phyloP scores from a whole-genome alignment of 2,888 invertebrate genomes.

The Noctuana brunneofusca region DNA sequence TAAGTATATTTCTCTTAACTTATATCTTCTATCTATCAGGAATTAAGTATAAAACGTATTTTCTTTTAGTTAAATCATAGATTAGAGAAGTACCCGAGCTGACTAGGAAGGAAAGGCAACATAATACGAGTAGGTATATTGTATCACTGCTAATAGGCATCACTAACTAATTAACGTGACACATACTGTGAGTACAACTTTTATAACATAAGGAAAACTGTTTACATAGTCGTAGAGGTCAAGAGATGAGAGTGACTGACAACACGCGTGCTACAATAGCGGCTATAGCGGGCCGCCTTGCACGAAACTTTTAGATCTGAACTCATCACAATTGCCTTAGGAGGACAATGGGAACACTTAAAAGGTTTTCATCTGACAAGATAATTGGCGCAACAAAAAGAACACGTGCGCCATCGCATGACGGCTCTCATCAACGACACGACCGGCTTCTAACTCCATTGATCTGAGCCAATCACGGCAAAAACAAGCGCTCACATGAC shows the following conservation, averaged over 20 bases:
- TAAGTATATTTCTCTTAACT: too few relatives aligned
- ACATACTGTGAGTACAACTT: conserved; percentile 10
- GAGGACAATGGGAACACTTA: conserved; percentile 56
- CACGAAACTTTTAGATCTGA: not conserved
- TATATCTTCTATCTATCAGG: too few relatives aligned
- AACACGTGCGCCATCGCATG: conserved; percentile 71
- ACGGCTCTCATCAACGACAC: conserved; percentile 57
- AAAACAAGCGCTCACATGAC: conserved; percentile 35
- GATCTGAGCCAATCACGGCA: conserved; percentile 50
- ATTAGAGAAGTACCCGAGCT: too few relatives aligned
- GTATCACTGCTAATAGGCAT: too few relatives aligned
- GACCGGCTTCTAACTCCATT: conserved; percentile 53
- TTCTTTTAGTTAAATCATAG: too few relatives aligned
- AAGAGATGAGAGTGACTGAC: too few relatives aligned
- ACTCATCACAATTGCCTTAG: conserved; percentile 40
- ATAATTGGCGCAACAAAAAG: conserved; percentile 64
- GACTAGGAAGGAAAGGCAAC: too few relatives aligned
- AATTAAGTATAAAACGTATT: too few relatives aligned
- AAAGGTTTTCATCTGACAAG: conserved; percentile 59
- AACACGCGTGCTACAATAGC: conserved; percentile 4
- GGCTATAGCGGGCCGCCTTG: conserved; percentile 2
- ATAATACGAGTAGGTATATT: too few relatives aligned
- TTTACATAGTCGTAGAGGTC: not conserved
- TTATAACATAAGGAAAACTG: not conserved
- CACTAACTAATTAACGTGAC: too few relatives aligned